phyloP scores from a whole-genome alignment of 2,113 vertebrate genomes.

The Picathartes gymnocephalus region DNA sequence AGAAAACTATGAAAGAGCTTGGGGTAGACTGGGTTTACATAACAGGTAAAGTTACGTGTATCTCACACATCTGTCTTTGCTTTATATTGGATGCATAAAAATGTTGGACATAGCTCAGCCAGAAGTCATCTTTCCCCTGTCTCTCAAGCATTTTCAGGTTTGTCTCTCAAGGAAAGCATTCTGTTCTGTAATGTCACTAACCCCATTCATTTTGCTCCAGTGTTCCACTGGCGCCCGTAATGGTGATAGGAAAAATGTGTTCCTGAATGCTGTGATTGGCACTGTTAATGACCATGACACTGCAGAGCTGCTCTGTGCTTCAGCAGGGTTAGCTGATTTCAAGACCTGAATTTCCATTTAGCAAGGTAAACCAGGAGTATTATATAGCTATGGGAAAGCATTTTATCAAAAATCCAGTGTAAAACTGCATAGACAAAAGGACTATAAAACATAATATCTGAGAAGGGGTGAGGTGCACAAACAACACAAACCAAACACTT shows the following conservation, averaged over 20 bases:
- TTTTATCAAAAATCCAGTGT: background rate
- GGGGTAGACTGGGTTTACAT: background rate
- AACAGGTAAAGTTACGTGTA: background rate
- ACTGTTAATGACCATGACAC: slow-evolving; percentile 36
- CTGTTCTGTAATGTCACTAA: slow-evolving; percentile 2
- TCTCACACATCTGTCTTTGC: background rate
- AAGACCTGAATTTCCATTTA: background rate
- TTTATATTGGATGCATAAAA: background rate
- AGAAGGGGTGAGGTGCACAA: background rate
- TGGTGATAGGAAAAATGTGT: background rate
- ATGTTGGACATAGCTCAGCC: background rate
- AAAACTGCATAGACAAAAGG: background rate
- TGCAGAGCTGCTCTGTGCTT: slow-evolving; percentile 28
- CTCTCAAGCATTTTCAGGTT: background rate
- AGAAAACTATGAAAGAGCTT: background rate
- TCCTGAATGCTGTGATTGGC: slow-evolving; percentile 33
- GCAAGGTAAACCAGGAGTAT: background rate
- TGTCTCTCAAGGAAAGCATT: background rate
- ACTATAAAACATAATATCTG: background rate
- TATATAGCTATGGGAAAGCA: background rate
- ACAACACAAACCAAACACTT: background rate
- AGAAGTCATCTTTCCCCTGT: background rate
- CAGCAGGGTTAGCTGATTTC: slow-evolving; percentile 13
- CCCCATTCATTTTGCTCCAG: background rate
- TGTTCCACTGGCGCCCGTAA: background rate